These are phyloP conservation scores for Marisa cornuarietis DNA, from an alignment of 1,140 invertebrate species.

Conservation along the genomic window DNA sequence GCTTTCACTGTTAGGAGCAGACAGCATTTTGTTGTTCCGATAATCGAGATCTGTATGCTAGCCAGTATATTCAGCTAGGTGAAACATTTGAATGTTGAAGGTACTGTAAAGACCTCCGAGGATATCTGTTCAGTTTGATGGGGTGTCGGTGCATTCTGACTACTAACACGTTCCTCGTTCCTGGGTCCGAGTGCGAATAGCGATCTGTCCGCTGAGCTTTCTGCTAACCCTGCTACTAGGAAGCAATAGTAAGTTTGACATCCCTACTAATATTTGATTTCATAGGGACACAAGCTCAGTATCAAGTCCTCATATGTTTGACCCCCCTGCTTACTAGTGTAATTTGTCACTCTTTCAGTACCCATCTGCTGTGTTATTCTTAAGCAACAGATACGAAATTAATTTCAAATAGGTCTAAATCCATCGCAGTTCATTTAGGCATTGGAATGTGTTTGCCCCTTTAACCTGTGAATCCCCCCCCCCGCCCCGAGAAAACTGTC, in stretches of 20 bases:
- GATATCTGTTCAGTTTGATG: background rate
- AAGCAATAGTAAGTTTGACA: background rate
- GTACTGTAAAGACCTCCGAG: conserved; percentile 18
- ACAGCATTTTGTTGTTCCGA: background rate
- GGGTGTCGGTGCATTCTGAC: background rate
- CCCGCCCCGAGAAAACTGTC: too few species aligned
- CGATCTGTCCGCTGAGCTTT: background rate
- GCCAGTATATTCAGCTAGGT: background rate
- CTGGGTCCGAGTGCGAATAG: background rate
- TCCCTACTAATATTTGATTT: background rate
- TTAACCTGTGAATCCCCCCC: too few species aligned
- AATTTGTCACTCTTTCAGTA: too few species aligned
- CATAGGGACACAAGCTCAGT: background rate
- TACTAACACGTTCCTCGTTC: background rate
- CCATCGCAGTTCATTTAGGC: too few species aligned
- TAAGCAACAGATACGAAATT: too few species aligned
- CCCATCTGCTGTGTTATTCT: too few species aligned
- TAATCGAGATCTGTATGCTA: background rate
- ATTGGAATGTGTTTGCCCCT: too few species aligned
- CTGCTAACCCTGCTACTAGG: background rate
- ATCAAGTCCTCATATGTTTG: too few species aligned
- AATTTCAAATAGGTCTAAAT: too few species aligned
- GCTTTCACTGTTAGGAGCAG: conserved; percentile 1
- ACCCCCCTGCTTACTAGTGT: too few species aligned
- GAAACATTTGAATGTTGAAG: conserved; percentile 18